A percentile compares a stretch with the other conserved stretches of the same genome.
Conservation (phyloP, 2,797 vertebrate species). For the Megaceryle alcyon region DNA sequence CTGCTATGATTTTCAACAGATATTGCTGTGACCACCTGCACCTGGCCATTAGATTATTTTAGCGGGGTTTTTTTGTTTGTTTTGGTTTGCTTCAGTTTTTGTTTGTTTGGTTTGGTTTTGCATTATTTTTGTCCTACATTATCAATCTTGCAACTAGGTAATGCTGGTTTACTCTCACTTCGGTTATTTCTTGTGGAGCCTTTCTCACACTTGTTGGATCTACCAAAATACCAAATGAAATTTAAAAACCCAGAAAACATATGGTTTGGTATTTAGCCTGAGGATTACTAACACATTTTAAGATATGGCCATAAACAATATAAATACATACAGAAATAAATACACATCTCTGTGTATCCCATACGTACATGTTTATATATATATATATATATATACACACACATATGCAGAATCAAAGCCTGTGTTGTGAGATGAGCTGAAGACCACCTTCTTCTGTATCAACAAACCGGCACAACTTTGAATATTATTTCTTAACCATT, state of each 20-base stretch:
- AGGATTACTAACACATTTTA: not conserved
- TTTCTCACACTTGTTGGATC: not conserved
- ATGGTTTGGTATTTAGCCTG: not conserved
- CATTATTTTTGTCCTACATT: not conserved
- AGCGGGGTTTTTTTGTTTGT: no score
- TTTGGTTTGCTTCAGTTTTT: no score
- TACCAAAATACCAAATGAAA: not conserved
- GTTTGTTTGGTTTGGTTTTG: no score
- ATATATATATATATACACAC: accelerated
- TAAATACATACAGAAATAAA: not conserved
- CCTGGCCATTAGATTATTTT: not conserved
- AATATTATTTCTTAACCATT: not conserved
- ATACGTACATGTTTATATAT: not conserved
- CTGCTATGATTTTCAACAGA: not conserved
- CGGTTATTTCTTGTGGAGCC: not conserved
- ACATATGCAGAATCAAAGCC: not conserved
- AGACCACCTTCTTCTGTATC: not conserved
- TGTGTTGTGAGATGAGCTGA: not conserved
- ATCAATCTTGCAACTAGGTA: not conserved
- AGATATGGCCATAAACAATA: not conserved
- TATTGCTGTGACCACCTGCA: not conserved
- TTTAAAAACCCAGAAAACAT: not conserved
- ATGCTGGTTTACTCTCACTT: not conserved
- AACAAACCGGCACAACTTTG: not conserved
- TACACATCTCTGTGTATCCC: not conserved